Evolutionary conservation across 1,140 invertebrate genomes (phyloP).

Genomic region (Stegodyphus dumicola): DNA sequence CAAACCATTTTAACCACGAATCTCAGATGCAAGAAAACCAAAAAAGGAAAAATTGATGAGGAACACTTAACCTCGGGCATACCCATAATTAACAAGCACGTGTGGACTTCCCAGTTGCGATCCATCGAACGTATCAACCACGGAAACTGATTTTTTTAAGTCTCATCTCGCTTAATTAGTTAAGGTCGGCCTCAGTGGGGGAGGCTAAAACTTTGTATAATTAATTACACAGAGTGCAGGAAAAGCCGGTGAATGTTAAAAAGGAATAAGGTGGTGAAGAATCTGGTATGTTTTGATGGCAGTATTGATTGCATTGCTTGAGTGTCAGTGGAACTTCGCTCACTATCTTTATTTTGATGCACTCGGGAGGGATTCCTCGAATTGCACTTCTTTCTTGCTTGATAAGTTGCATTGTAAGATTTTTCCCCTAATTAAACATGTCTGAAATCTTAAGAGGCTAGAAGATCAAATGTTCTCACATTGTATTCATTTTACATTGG

Average conservation of each 20-base stretch:
- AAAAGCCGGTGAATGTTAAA: constrained; percentile 21
- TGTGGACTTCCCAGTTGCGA: not conserved
- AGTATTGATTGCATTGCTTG: not conserved
- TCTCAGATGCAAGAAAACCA: constrained; percentile 8
- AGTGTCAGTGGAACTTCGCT: no score
- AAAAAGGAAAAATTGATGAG: constrained; percentile 42
- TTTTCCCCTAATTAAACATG: no score
- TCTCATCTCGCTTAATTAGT: constrained; percentile 32
- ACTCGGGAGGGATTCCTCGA: no score
- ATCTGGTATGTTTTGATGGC: not conserved
- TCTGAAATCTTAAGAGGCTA: no score
- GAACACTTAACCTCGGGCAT: constrained; percentile 29
- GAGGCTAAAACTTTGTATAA: constrained; percentile 31
- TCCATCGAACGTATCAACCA: constrained; percentile 45
- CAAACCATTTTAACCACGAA: constrained; percentile 2
- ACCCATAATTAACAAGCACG: constrained; percentile 38
- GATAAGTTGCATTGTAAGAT: no score
- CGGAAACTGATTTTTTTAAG: constrained; percentile 42
- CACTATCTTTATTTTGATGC: no score
- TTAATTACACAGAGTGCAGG: constrained; percentile 27
- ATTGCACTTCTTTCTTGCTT: no score
- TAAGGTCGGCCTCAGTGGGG: constrained; percentile 7
- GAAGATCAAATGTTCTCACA: no score
- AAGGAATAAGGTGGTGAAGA: not conserved
- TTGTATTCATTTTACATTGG: no score